Percentiles rank a stretch among this genome's conserved stretches.
Conservation (phyloP, 2,888 invertebrate species). For the Drosophila phalerata region DNA sequence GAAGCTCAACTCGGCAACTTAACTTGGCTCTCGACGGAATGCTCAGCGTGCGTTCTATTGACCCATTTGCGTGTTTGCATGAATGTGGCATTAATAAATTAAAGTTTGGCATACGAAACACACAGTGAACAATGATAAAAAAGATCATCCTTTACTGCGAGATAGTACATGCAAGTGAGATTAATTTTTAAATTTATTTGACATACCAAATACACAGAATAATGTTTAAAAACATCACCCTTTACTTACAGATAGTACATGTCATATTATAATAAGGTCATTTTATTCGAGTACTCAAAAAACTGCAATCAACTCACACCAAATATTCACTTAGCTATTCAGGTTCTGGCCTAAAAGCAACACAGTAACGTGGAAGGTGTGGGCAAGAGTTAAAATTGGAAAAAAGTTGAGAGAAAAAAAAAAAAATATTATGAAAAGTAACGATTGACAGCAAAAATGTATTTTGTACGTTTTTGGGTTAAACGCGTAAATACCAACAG, state of each 20-base stretch:
- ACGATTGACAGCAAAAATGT: slow-evolving; percentile 33
- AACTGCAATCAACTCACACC: slow-evolving; percentile 10
- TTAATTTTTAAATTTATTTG: background rate
- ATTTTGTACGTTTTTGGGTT: slow-evolving; percentile 75
- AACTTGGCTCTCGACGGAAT: slow-evolving; percentile 23
- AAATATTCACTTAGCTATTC: slow-evolving; percentile 2
- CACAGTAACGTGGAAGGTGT: background rate
- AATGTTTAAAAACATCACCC: background rate
- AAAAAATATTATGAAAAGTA: slow-evolving; percentile 27
- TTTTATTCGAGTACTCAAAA: background rate
- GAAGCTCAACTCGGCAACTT: slow-evolving; percentile 38
- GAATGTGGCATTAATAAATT: slow-evolving; percentile 39
- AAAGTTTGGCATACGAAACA: slow-evolving; percentile 37
- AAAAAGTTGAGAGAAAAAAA: background rate
- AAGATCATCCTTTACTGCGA: background rate
- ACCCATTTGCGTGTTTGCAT: slow-evolving; percentile 65
- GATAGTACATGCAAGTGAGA: background rate
- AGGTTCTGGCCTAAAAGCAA: background rate
- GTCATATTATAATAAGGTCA: background rate
- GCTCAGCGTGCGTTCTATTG: slow-evolving; percentile 66
- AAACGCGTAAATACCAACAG: slow-evolving; percentile 83
- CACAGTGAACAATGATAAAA: slow-evolving; percentile 1
- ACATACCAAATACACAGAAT: too few species aligned
- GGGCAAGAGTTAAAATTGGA: slow-evolving; percentile 1
- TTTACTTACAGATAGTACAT: background rate